A percentile compares a stretch with the other conserved stretches of the same genome.
These are phyloP conservation scores for Bombus vancouverensis DNA, from an alignment of 1,140 invertebrate genomes.

Conservation along the genomic window DNA sequence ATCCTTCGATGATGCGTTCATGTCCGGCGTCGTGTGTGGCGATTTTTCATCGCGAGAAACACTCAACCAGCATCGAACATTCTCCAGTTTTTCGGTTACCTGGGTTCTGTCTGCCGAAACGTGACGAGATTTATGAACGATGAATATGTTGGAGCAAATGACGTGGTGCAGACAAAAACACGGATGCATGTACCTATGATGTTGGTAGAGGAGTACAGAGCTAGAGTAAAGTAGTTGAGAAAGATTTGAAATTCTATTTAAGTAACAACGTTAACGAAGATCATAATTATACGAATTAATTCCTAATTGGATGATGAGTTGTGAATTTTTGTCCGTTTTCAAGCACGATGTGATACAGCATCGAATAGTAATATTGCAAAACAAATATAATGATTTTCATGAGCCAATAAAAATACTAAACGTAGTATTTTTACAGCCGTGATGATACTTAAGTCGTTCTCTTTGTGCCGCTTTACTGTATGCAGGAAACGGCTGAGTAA, in stretches of 20 bases:
- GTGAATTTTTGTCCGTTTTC: background rate
- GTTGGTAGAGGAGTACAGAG: no score
- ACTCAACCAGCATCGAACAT: background rate
- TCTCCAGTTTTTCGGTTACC: no score
- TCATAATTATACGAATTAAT: background rate
- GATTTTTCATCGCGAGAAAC: slow-evolving; percentile 70
- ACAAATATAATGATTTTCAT: background rate
- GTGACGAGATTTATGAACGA: no score
- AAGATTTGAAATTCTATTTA: background rate
- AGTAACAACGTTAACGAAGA: background rate
- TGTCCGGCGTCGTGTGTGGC: slow-evolving; percentile 69
- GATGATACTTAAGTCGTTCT: slow-evolving; percentile 39
- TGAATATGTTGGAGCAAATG: no score
- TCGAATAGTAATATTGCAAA: background rate
- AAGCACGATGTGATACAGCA: no score
- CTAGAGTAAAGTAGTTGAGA: no score
- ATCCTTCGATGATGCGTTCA: slow-evolving; percentile 50
- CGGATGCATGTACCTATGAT: no score
- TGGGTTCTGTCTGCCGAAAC: no score
- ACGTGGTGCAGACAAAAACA: no score
- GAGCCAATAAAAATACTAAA: slow-evolving; percentile 4
- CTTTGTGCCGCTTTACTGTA: slow-evolving; percentile 45
- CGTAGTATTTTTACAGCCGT: slow-evolving; percentile 15
- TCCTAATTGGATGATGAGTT: background rate
- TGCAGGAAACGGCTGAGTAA: slow-evolving; percentile 23